A percentile compares a stretch with the other conserved stretches of the same genome.
Evolutionary conservation across 2,797 vertebrate species (phyloP).

Genomic region (Centroberyx gerrardi): DNA sequence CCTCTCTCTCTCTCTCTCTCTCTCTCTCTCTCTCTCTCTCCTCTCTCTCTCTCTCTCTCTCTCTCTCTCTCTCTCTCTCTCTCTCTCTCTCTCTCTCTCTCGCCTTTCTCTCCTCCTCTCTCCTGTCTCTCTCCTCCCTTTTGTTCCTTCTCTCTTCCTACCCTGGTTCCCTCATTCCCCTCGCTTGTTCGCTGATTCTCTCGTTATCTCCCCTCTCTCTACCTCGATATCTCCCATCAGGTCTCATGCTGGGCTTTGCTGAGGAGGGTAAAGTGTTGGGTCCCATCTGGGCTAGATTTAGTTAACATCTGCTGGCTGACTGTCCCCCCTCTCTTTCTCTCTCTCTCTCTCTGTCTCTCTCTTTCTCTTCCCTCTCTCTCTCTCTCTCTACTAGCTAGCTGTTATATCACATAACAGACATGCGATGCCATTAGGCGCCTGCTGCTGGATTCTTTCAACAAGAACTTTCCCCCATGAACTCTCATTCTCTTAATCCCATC

Average conservation of each 20-base stretch:
- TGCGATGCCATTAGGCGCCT: conserved; percentile 39
- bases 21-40: background rate
- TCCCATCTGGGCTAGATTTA: conserved; percentile 73
- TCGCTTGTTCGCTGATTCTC: background rate
- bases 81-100: conserved; percentile 28
- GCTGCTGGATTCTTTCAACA: conserved; percentile 35
- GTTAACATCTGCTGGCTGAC: conserved; percentile 69
- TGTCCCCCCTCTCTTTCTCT: conserved; percentile 24
- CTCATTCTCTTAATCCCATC: conserved; percentile 4
- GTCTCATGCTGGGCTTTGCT: conserved; percentile 44
- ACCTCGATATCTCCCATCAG: conserved; percentile 40
- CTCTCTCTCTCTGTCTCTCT: conserved; percentile 34
- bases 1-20: conserved; percentile 23
- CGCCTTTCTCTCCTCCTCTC: conserved; percentile 9
- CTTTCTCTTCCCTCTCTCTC: conserved; percentile 39
- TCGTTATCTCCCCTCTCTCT: conserved; percentile 23
- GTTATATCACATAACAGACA: conserved; percentile 50
- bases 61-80: conserved; percentile 13
- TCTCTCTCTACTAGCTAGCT: conserved; percentile 18
- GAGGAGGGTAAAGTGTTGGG: conserved; percentile 58
- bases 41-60: background rate
- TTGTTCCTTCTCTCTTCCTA: background rate
- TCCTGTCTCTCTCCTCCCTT: background rate
- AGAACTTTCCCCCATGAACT: conserved; percentile 5
- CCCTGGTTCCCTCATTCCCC: background rate